phyloP scores from a whole-genome alignment of 2,113 vertebrate genomes.

The Caranx ignobilis region DNA sequence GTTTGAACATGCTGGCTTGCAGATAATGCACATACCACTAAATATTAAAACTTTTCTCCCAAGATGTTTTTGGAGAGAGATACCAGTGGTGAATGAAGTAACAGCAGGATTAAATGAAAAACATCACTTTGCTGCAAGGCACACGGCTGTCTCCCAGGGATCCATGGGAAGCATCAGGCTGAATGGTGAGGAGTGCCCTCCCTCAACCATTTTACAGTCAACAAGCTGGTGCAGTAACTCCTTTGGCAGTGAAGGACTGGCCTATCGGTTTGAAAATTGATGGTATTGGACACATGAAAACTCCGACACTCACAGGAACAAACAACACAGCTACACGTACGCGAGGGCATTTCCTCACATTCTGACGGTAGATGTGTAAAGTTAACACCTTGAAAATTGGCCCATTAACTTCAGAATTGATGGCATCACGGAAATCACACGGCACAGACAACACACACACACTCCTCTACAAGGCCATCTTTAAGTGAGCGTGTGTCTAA shows the following conservation, averaged over 20 bases:
- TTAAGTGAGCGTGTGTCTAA: constrained; percentile 56
- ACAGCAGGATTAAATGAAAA: constrained; percentile 16
- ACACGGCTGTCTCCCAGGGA: constrained; percentile 2
- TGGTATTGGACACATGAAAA: constrained; percentile 43
- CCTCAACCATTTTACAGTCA: constrained; percentile 71
- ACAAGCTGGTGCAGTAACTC: constrained; percentile 42
- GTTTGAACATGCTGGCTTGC: constrained; percentile 26
- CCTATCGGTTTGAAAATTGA: constrained; percentile 61
- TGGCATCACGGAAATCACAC: constrained; percentile 38
- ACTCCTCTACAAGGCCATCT: constrained; percentile 34
- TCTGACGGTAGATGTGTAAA: constrained; percentile 21
- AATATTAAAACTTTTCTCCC: not conserved
- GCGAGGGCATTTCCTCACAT: constrained; percentile 31
- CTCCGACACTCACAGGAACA: constrained; percentile 22
- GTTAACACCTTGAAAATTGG: constrained; percentile 49
- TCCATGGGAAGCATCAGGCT: constrained; percentile 14
- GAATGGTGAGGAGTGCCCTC: constrained; percentile 37
- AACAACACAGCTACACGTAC: constrained; percentile 9
- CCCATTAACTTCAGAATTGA: constrained; percentile 65
- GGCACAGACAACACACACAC: constrained; percentile 10
- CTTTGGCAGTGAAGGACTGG: constrained; percentile 31
- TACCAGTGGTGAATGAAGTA: constrained; percentile 6
- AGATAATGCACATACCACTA: not conserved
- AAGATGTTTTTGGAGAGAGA: not conserved
- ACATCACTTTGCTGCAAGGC: constrained; percentile 10